Evolutionary conservation across 2,113 vertebrate genomes (phyloP), one percentile per base, ranked within the genome.

Genomic region (Pangasianodon hypophthalmus): DNA sequence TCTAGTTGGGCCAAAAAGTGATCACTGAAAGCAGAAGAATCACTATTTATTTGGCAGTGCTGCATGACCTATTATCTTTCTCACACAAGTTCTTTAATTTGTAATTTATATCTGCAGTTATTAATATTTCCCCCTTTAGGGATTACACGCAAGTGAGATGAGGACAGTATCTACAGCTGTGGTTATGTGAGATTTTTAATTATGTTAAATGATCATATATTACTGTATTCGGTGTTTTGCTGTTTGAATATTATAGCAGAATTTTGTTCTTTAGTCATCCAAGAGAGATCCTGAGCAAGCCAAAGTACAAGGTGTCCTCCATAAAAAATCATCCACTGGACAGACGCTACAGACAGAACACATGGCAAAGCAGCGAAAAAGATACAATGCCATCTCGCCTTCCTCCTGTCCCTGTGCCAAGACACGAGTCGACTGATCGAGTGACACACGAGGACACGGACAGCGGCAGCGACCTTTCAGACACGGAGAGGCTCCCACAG

Each of bases 401-500:
- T n/a, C 29, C 86, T 19, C 87, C 89, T 67, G 82, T 37, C 52
- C 73, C 91, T 18, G 46, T 2, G 2, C 84, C 87, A 3, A 91
- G 87, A 73, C 90, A 93, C 0, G 82, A 92, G 4, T 89, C 13
- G 0, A 37, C 26, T n/a, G 88, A 91, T 26, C 14, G 87, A 29
- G 71, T 26, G 87, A 81, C 79, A 0, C 41, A 80, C 41, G 92
- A 92, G 0, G 96, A 97, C 46, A 95, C 95, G 81, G 97, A 97
- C 69, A 97, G 97, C 2, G 97, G 96, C 80, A 97, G 97, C 0
- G 98, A 99, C 83, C 93, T 98, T 83, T 99, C 98, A 0, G 98
- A 98, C 85, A 97, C 97, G 0, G 98, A 99, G 88, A 96, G 96
- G 86, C 91, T 96, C 73, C 95, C 95, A 24, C 87, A 93, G 5